Conservation (phyloP, 92 coral and sea anemone genomes). For the Diadumene lineata region DNA sequence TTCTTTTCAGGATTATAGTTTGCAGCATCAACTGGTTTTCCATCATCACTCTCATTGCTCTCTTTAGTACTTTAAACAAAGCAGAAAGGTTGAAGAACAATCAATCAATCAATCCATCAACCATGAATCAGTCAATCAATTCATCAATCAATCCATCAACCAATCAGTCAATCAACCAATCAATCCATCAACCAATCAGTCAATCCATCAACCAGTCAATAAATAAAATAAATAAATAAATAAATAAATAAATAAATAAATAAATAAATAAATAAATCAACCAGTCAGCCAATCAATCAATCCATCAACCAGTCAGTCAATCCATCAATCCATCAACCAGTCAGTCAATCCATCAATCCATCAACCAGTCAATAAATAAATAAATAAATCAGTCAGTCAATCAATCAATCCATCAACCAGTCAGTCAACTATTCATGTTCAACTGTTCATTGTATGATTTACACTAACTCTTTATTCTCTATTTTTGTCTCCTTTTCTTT, state of each 20-base stretch:
- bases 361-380: too few species aligned
- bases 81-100: neutral
- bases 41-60: constrained; percentile 6
- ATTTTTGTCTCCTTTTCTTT: constrained; percentile 16
- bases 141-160: neutral
- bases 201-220: neutral
- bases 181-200: neutral
- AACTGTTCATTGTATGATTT: too few species aligned
- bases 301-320: too few species aligned
- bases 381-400: too few species aligned
- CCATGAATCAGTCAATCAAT: neutral
- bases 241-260: neutral
- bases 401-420: too few species aligned
- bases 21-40: constrained; percentile 65
- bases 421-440: too few species aligned
- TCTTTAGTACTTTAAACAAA: neutral
- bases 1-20: constrained; percentile 90
- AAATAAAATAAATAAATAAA: neutral
- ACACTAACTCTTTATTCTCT: constrained; percentile 36
- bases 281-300: neutral
- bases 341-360: too few species aligned
- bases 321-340: too few species aligned
- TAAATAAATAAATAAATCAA: neutral
- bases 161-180: neutral
- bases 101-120: neutral